A percentile compares a stretch with the other conserved stretches of the same genome.
Evolutionary conservation across 2,888 invertebrate species (phyloP).

Genomic region (Perdita meconis): DNA sequence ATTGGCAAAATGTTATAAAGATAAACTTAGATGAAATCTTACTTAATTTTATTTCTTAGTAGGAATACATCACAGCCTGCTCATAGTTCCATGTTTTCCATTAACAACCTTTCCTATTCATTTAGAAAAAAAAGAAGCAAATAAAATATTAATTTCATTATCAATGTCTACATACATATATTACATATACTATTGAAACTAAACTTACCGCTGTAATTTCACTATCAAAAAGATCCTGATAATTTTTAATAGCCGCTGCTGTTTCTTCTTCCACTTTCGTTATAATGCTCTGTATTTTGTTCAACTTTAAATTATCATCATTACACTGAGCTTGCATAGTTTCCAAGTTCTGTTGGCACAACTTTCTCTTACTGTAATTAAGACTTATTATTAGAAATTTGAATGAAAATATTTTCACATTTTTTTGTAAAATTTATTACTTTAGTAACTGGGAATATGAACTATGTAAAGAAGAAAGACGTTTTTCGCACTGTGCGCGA

Average conservation of each 20-base stretch:
- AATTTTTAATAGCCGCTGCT: conserved; percentile 46
- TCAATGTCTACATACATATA: too few species aligned
- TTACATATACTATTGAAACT: conserved; percentile 8
- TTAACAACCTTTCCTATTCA: too few species aligned
- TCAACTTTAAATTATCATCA: conserved; percentile 52
- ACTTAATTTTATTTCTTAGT: too few species aligned
- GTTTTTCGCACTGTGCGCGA: conserved; percentile 55
- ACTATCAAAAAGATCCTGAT: conserved; percentile 65
- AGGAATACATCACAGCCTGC: too few species aligned
- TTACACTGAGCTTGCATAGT: conserved; percentile 44
- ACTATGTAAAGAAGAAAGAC: conserved; percentile 52
- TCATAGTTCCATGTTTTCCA: too few species aligned
- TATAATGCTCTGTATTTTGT: conserved; percentile 36
- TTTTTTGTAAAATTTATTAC: conserved; percentile 35
- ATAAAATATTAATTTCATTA: too few species aligned
- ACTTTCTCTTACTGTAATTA: conserved; percentile 62
- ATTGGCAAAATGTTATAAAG: too few species aligned
- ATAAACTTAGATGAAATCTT: too few species aligned
- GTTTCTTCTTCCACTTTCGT: conserved; percentile 56
- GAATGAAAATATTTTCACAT: background rate
- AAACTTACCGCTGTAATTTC: conserved; percentile 67
- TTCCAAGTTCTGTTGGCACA: conserved; percentile 46
- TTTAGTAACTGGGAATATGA: conserved; percentile 53
- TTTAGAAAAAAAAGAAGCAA: too few species aligned
- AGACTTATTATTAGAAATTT: conserved; percentile 19